Evolutionary conservation across 2,797 vertebrate genomes (phyloP), one percentile per base, ranked within the genome.

Genomic region (Bradypodion pumilum): DNA sequence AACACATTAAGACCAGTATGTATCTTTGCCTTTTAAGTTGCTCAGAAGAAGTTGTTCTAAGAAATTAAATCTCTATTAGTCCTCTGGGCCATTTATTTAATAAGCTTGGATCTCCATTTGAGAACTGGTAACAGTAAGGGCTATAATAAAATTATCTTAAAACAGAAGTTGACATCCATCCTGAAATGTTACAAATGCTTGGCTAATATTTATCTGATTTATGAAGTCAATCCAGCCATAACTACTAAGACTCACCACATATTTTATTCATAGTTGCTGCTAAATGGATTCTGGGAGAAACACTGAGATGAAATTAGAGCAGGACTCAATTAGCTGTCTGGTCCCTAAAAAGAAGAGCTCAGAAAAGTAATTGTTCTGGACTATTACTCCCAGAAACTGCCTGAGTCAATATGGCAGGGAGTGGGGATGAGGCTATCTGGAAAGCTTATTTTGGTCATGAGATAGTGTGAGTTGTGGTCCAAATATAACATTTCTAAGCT

Each of bases 21-120:
- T 69, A 65, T 74, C 52, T 69, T 52, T 75, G n/a, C 21, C 78
- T 81, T 63, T 84, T 15, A 86, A 23, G 62, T 56, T 59, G 5
- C 29, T 77, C 84, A 15, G 74, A 83, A 86, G 87, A 86, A 80
- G 40, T n/a, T 74, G 72, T 80, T 23, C 6, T 84, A 73, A 78
- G 76, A 85, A 90, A 81, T 78, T 84, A 85, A 89, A 85, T 15
- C 13, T 63, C 46, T 78, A 13, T 16, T 74, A 81, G 62, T 8
- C n/a, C 10, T 86, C 65, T 63, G 78, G 10, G 10, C 84, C 19
- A 82, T 72, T 86, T 66, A 42, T 68, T 59, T 10, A n/a, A 16
- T 79, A 37, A 74, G 1, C 0, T 46, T 81, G 68, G 52, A 35
- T 85, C 62, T 29, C 3, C 15, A 5, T 62, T 72, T 65, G 72